Conservation (phyloP, 2,113 vertebrate genomes). For the Eclectus roratus region DNA sequence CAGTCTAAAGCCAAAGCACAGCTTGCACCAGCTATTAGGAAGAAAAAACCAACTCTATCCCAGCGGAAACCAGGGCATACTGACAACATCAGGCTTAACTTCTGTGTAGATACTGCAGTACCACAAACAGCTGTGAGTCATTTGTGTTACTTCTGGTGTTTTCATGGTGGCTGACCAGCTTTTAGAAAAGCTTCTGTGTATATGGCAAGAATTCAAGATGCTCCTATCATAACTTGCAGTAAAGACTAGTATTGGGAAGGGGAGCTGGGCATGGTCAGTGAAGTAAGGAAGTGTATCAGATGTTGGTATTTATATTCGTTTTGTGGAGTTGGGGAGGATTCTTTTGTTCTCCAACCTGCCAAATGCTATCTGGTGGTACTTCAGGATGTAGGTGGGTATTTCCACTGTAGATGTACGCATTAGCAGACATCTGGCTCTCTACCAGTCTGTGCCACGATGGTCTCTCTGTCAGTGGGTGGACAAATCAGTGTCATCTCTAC, state of each 20-base stretch:
- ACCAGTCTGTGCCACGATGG: neutral
- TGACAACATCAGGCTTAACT: neutral
- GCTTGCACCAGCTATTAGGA: neutral
- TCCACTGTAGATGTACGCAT: neutral
- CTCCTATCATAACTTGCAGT: rapidly evolving
- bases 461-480: neutral
- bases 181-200: neutral
- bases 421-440: neutral
- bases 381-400: neutral
- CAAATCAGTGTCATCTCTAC: neutral
- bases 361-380: neutral
- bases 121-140: rapidly evolving
- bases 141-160: rapidly evolving
- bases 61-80: neutral
- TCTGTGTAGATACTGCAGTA: neutral
- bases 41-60: neutral
- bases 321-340: neutral
- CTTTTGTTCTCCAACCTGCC: neutral
- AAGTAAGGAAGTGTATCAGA: neutral
- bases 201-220: neutral
- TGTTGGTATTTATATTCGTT: neutral
- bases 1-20: neutral
- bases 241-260: neutral
- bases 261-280: neutral
- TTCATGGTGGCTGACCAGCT: neutral